phyloP scores from a whole-genome alignment of 2,888 invertebrate species.

The Lymantria dispar region DNA sequence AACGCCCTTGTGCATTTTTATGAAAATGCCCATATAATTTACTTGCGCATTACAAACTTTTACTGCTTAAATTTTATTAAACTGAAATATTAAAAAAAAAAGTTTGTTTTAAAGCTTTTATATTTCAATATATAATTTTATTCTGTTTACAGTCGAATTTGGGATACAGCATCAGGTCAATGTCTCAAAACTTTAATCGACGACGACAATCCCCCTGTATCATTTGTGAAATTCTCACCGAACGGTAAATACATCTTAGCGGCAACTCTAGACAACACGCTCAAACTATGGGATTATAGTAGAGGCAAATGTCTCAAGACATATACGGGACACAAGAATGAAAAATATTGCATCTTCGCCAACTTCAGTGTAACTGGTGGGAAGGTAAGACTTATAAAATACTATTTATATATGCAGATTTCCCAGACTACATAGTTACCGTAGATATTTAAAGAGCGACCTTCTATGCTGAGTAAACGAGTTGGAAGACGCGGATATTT shows the following conservation, averaged over 20 bases:
- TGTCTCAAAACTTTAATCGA: conserved; percentile 99
- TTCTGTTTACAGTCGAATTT: conserved; percentile 91
- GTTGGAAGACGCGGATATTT: too few relatives aligned
- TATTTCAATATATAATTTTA: neutral
- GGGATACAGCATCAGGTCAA: conserved; percentile 99
- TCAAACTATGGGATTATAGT: conserved; percentile 99
- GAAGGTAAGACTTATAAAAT: conserved; percentile 84
- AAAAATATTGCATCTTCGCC: conserved; percentile 99
- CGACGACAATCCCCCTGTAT: conserved; percentile 99
- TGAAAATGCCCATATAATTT: too few relatives aligned
- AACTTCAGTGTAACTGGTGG: conserved; percentile 99
- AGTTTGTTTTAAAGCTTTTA: too few relatives aligned
- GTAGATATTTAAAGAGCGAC: too few relatives aligned
- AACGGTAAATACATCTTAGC: conserved; percentile 99
- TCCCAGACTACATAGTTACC: neutral
- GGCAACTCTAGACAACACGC: conserved; percentile 98
- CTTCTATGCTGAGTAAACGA: too few relatives aligned
- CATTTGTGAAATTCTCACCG: conserved; percentile 99
- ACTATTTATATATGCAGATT: neutral
- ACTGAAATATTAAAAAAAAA: too few relatives aligned
- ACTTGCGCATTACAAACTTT: too few relatives aligned
- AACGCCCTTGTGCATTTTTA: too few relatives aligned
- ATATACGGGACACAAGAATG: conserved; percentile 98
- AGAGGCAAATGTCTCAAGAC: conserved; percentile 99
- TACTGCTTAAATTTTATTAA: too few relatives aligned